These are phyloP conservation scores for Sarotherodon lohbergeri DNA, from an alignment of 2,113 vertebrate genomes.

Conservation along the genomic window DNA sequence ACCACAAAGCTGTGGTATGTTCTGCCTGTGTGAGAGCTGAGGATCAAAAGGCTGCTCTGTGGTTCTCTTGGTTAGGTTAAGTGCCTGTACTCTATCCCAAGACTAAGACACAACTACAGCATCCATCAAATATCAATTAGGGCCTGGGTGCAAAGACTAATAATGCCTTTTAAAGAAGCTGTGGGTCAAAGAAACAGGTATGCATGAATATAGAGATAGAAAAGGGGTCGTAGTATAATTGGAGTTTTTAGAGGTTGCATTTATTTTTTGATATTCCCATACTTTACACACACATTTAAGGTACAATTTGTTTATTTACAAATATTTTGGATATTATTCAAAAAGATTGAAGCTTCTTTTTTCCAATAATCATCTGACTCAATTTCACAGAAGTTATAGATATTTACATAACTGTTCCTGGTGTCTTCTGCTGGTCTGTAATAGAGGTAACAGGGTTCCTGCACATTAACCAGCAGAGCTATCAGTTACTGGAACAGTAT, in stretches of 20 bases:
- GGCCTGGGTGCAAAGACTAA: slow-evolving; percentile 39
- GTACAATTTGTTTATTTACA: neutral
- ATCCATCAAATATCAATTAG: slow-evolving; percentile 68
- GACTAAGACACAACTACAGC: slow-evolving; percentile 19
- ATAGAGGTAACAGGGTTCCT: slow-evolving; percentile 5
- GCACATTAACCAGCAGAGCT: slow-evolving; percentile 3
- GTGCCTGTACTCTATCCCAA: slow-evolving; percentile 20
- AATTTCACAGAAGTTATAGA: neutral
- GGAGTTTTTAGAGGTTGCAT: neutral
- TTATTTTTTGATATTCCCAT: neutral
- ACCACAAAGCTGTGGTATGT: slow-evolving; percentile 56
- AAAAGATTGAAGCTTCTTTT: neutral
- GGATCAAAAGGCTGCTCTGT: slow-evolving; percentile 37
- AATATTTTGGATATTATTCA: neutral
- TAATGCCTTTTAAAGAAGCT: slow-evolving; percentile 17
- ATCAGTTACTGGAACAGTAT: slow-evolving; percentile 36
- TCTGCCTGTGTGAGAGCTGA: slow-evolving; percentile 40
- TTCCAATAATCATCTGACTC: neutral
- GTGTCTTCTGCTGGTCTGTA: neutral
- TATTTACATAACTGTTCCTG: neutral
- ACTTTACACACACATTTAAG: fast-evolving
- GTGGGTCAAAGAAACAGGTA: slow-evolving; percentile 30
- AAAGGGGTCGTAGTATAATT: neutral
- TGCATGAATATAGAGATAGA: neutral
- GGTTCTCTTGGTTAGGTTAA: neutral